Evolutionary conservation across 2,888 invertebrate genomes (phyloP).

Genomic region (Noctua fimbriata): DNA sequence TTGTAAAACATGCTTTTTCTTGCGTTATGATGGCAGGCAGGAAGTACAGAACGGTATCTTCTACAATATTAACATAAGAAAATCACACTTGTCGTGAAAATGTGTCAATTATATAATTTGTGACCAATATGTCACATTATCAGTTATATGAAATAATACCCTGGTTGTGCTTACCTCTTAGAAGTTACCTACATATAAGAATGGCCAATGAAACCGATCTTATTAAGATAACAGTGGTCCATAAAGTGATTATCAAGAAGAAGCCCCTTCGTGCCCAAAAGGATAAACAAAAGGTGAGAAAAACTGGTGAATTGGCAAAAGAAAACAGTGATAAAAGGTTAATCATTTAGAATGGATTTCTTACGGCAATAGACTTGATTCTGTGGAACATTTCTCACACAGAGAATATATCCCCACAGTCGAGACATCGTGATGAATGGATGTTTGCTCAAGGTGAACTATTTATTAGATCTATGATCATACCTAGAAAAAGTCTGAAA

Average conservation of each 20-base stretch:
- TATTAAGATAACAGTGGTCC: slow-evolving; percentile 22
- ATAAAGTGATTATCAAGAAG: slow-evolving; percentile 45
- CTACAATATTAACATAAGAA: not conserved
- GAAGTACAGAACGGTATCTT: too few species aligned
- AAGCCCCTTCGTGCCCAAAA: slow-evolving; percentile 27
- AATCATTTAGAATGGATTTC: slow-evolving; percentile 79
- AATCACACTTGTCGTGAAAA: not conserved
- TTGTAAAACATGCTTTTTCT: not conserved
- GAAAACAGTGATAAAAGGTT: slow-evolving; percentile 77
- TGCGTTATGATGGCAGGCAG: not conserved
- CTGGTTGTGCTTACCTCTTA: not conserved
- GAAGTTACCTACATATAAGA: not conserved
- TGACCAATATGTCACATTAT: not conserved
- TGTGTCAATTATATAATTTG: not conserved
- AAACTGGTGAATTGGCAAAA: slow-evolving; percentile 67
- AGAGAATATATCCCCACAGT: slow-evolving; percentile 71
- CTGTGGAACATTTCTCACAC: slow-evolving; percentile 74
- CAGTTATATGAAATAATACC: not conserved
- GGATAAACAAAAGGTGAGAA: slow-evolving; percentile 59
- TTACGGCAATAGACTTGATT: slow-evolving; percentile 78
- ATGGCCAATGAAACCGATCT: not conserved
- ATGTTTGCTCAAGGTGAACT: slow-evolving; percentile 77
- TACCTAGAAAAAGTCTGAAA: slow-evolving; percentile 46
- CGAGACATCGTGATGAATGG: slow-evolving; percentile 78
- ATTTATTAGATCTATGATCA: slow-evolving; percentile 75